Evolutionary conservation across 2,113 vertebrate genomes (phyloP).

Genomic region (Ptyas mucosa): DNA sequence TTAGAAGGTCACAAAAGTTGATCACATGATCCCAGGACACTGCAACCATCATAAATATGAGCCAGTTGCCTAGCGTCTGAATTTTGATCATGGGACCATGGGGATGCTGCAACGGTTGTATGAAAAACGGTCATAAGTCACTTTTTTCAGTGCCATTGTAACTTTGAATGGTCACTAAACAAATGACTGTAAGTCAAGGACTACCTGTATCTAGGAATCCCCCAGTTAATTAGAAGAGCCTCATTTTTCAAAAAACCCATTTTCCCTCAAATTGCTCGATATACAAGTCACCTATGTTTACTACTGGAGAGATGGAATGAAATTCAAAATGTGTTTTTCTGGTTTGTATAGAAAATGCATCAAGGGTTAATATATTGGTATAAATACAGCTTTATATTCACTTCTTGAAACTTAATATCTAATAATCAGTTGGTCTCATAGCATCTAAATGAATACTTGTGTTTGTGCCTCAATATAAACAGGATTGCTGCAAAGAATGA

Average conservation of each 20-base stretch:
- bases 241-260: background rate
- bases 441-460: background rate
- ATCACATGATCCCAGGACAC: too few relatives aligned
- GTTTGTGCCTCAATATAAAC: background rate
- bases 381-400: background rate
- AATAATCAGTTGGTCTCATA: background rate
- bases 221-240: background rate
- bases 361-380: background rate
- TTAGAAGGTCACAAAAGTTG: too few relatives aligned
- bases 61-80: too few relatives aligned
- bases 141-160: too few relatives aligned
- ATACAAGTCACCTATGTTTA: background rate
- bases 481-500: background rate
- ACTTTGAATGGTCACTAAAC: too few relatives aligned
- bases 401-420: background rate
- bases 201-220: background rate
- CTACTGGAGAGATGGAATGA: background rate
- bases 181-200: too few relatives aligned
- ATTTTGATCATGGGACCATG: too few relatives aligned
- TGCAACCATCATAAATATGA: too few relatives aligned
- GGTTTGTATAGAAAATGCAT: background rate
- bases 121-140: too few relatives aligned
- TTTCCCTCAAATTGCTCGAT: background rate
- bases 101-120: too few relatives aligned
- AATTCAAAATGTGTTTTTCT: background rate